Conservation (phyloP, 2,113 vertebrate species). For the Arvicanthis niloticus region DNA sequence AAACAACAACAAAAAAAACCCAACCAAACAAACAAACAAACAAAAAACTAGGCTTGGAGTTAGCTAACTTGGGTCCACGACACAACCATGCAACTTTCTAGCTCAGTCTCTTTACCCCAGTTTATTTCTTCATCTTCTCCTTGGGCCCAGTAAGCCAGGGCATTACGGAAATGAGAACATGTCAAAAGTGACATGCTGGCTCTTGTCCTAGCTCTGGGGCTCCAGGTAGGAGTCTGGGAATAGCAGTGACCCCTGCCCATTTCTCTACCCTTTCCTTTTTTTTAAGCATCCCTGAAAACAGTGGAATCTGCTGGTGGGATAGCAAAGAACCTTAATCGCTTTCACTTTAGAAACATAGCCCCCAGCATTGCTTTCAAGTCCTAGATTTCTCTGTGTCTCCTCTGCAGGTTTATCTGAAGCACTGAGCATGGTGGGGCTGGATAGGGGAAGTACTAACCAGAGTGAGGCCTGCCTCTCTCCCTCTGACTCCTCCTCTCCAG, state of each 20-base stretch:
- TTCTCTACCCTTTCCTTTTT: not conserved
- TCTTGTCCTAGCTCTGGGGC: slow-evolving; percentile 10
- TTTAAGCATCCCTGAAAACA: not conserved
- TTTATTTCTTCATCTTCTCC: not conserved
- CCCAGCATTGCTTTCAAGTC: not conserved
- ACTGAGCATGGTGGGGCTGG: not conserved
- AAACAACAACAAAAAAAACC: not conserved
- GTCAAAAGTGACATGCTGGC: not conserved
- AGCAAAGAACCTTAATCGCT: not conserved
- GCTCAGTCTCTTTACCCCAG: not conserved
- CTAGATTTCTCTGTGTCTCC: slow-evolving; percentile 13
- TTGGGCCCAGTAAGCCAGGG: not conserved
- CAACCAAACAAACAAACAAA: not conserved
- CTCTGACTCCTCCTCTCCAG: not conserved
- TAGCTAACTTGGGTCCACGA: not conserved
- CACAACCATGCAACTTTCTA: not conserved
- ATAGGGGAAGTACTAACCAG: too few relatives aligned
- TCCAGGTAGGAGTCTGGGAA: not conserved
- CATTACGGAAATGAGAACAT: not conserved
- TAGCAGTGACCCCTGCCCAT: not conserved
- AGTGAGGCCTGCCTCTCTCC: not conserved
- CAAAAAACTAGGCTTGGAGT: not conserved
- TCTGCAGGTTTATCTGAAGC: not conserved
- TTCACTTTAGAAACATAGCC: slow-evolving; percentile 1
- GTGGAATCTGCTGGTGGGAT: not conserved